These are phyloP conservation scores for Chloroclysta siterata DNA, from an alignment of 2,888 invertebrate genomes.

Conservation along the genomic window DNA sequence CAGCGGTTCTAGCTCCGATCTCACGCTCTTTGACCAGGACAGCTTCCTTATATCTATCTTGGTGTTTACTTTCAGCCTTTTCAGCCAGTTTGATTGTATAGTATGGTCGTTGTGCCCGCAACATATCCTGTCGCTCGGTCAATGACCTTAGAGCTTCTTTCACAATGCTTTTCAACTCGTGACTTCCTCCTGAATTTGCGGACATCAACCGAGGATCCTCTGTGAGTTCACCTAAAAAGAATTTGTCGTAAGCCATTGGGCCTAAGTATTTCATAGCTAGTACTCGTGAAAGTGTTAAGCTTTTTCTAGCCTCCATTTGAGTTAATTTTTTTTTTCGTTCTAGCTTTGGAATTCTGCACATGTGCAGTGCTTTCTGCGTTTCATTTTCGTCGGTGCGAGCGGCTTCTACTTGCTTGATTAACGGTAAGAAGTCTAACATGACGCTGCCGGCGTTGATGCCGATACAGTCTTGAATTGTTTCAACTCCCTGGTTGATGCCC, in stretches of 20 bases:
- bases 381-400: constrained; percentile 53
- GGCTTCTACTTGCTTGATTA: constrained; percentile 71
- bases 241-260: constrained; percentile 80
- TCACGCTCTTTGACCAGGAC: constrained; percentile 69
- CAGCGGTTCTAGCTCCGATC: constrained; percentile 68
- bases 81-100: constrained; percentile 75
- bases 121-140: constrained; percentile 73
- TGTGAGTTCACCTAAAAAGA: constrained; percentile 68
- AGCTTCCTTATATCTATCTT: constrained; percentile 68
- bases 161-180: constrained; percentile 56
- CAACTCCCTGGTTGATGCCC: constrained; percentile 77
- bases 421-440: constrained; percentile 72
- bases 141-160: constrained; percentile 69
- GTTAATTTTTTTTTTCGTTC: constrained; percentile 66
- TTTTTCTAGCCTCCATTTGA: constrained; percentile 74
- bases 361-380: constrained; percentile 57
- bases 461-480: constrained; percentile 79
- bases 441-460: constrained; percentile 75
- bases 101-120: constrained; percentile 75
- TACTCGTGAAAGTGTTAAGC: constrained; percentile 69
- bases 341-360: constrained; percentile 70
- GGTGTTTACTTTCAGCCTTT: constrained; percentile 72
- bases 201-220: constrained; percentile 68
- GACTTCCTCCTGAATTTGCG: constrained; percentile 69
- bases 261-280: constrained; percentile 80